phyloP scores from a whole-genome alignment of 2,888 invertebrate genomes.

The Nymphalis polychloros region DNA sequence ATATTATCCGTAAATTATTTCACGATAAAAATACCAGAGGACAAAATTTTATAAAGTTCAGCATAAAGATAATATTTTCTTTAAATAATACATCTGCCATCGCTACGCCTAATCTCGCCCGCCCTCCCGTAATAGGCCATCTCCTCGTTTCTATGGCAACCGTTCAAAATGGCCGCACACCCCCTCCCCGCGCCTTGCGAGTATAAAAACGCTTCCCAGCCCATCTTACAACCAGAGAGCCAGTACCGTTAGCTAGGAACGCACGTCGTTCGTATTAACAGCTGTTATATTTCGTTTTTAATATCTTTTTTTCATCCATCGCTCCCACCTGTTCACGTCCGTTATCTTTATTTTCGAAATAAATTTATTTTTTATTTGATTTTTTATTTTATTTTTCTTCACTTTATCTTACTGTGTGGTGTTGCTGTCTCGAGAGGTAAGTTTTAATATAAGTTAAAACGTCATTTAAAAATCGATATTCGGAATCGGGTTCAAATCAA shows the following conservation, averaged over 20 bases:
- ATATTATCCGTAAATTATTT: background rate
- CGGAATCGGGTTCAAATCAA: background rate
- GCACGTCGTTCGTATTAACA: constrained; percentile 55
- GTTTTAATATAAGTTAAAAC: constrained; percentile 40
- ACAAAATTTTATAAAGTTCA: constrained; percentile 13
- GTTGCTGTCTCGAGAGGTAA: constrained; percentile 56
- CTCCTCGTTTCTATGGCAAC: constrained; percentile 76
- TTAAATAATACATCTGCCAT: constrained; percentile 50
- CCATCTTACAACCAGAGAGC: constrained; percentile 62
- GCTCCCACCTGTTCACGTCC: constrained; percentile 34
- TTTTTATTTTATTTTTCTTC: constrained; percentile 42
- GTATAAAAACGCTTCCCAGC: constrained; percentile 70
- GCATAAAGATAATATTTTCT: constrained; percentile 31
- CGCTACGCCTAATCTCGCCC: constrained; percentile 78
- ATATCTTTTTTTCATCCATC: constrained; percentile 40
- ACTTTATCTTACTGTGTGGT: constrained; percentile 53
- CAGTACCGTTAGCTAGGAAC: constrained; percentile 58
- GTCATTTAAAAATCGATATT: constrained; percentile 1
- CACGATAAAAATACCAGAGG: background rate
- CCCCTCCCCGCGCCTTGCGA: constrained; percentile 56
- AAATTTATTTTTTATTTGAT: constrained; percentile 41
- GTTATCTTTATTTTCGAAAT: constrained; percentile 37
- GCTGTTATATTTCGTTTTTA: constrained; percentile 52
- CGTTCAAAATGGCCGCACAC: constrained; percentile 73
- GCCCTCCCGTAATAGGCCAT: constrained; percentile 81